Base-by-base conservation (phyloP, 2,888 invertebrate species). In the Eupithecia inturbata region DNA sequence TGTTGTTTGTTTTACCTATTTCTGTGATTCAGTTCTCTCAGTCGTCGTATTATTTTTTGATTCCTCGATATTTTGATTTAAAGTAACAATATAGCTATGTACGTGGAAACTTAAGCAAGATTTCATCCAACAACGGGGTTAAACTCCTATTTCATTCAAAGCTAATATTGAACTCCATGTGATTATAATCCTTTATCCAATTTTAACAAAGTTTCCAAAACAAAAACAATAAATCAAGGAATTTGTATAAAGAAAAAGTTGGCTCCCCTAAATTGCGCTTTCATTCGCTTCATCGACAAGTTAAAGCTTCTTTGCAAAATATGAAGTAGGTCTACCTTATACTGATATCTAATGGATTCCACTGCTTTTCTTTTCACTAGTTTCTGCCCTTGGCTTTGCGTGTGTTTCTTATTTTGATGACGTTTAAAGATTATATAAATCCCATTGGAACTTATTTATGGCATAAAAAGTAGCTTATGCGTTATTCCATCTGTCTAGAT, bases 201-300 rank as follows among this genome's bases (percentile, higher is more conserved):
- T 62, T 62, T 62, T 62, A 31, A 31, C 62, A 62, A 62, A 60
- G 16, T 62, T 31, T 16, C 16, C 19, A 1, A 62, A 31, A 62
- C 31, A 62, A 62, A 64, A 33, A 36, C 36, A 66, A 66, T 66
- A 39, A 66, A 66, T 66, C 66, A 66, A 39, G 66, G 39, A 66
- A 36, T 66, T 66, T 39, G 39, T 66, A 66, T 26, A 36, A 66
- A 36, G 64, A 64, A 66, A 66, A 66, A 66, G 66, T 66, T 66
- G 14, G 19, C 66, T 66, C 39, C 36, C 39, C 66, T 7, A 39
- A 68, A 68, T 68, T 68, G 33, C 68, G 49, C 28, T 68, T 68
- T 57, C 31, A 68, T 68, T 53, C 53, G 49, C 31, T 68, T 68
- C 31, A 68, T 68, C 68, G 68, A 68, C 68, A 68, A 67, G 41